Percentiles rank a stretch among this genome's conserved stretches.
Evolutionary conservation across 30 jellyfish, hydroid and myxozoan species (phyloP).

Genomic region (Morbakka virulenta): DNA sequence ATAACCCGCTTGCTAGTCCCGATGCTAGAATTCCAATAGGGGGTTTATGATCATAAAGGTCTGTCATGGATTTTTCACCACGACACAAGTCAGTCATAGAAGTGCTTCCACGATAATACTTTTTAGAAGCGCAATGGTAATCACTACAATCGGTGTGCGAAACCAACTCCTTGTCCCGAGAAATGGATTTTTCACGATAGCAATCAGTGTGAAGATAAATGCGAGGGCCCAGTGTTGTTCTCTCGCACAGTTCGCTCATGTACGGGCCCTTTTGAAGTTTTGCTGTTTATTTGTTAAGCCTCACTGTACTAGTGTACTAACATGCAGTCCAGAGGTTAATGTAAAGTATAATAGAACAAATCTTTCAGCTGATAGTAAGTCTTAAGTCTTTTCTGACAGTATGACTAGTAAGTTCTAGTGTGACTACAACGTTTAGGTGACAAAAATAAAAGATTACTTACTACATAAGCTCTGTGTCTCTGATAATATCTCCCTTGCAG

Average conservation of each 20-base stretch:
- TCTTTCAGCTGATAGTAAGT: background rate
- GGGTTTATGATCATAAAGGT: conserved; percentile 60
- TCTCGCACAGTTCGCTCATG: background rate
- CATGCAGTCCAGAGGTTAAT: background rate
- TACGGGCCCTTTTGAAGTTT: background rate
- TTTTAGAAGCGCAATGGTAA: background rate
- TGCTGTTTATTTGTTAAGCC: background rate
- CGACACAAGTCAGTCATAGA: conserved; percentile 35
- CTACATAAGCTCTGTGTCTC: background rate
- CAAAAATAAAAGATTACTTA: background rate
- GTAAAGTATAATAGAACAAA: background rate
- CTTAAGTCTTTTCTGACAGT: background rate
- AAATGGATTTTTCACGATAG: background rate
- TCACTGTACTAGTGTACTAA: background rate
- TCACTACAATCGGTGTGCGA: background rate
- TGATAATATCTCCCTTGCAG: background rate
- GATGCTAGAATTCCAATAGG: conserved; percentile 29
- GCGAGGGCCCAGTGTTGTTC: background rate
- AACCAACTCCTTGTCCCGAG: background rate
- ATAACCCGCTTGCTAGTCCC: conserved; percentile 11
- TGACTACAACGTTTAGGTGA: background rate
- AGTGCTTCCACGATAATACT: background rate
- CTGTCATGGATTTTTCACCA: conserved; percentile 56
- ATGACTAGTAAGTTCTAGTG: background rate
- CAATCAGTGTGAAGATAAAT: background rate